Percentiles rank a stretch among this genome's conserved stretches.
These are phyloP conservation scores for Corythoichthys intestinalis DNA, from an alignment of 2,113 vertebrate species.

Conservation along the genomic window DNA sequence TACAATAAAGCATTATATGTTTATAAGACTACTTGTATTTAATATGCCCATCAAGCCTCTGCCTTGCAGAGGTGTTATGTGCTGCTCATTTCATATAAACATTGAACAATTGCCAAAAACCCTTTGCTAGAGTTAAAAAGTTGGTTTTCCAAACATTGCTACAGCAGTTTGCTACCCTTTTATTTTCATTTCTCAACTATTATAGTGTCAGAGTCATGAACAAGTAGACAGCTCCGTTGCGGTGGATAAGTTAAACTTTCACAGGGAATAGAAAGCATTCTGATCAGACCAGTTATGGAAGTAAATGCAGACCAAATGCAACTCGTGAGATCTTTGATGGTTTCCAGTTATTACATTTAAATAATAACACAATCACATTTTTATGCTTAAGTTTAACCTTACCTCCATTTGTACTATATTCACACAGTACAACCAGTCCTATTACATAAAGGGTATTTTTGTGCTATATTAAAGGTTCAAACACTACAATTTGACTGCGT, in stretches of 20 bases:
- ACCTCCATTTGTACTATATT: background rate
- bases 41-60: background rate
- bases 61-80: background rate
- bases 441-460: background rate
- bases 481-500: conserved; percentile 4
- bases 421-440: background rate
- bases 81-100: background rate
- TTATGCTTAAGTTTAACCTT: background rate
- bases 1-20: conserved; percentile 28
- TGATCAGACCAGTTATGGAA: background rate
- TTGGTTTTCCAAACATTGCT: background rate
- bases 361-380: background rate
- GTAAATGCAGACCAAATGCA: conserved; percentile 15
- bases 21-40: background rate
- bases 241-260: conserved; percentile 13
- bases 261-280: background rate
- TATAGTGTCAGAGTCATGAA: conserved; percentile 7
- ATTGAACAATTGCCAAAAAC: background rate
- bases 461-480: conserved; percentile 11
- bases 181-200: conserved; percentile 3
- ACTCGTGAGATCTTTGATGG: conserved; percentile 6
- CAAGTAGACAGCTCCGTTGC: conserved; percentile 24
- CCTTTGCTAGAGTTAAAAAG: background rate
- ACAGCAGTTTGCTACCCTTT: background rate
- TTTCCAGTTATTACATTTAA: conserved; percentile 16